Conservation (phyloP, 1,140 invertebrate species). For the Spodoptera frugiperda region DNA sequence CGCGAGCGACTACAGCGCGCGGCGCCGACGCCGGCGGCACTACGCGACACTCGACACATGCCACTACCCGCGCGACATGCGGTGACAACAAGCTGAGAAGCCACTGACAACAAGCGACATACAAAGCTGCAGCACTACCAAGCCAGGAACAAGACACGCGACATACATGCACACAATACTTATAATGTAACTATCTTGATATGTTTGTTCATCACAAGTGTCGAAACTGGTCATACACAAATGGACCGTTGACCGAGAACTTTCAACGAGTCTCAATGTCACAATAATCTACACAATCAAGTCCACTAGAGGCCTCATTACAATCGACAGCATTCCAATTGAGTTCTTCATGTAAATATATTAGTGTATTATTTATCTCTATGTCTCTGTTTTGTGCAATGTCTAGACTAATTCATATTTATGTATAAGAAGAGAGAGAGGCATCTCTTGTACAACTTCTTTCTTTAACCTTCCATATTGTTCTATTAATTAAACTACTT, state of each 20-base stretch:
- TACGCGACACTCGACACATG: background rate
- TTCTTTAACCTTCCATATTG: no score
- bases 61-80: background rate
- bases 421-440: no score
- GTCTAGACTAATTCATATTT: no score
- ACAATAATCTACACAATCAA: constrained; percentile 35
- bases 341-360: background rate
- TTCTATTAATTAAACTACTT: no score
- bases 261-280: constrained; percentile 28
- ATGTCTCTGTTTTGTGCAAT: no score
- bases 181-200: no score
- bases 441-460: no score
- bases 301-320: constrained; percentile 14
- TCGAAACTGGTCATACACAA: background rate
- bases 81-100: background rate
- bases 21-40: constrained; percentile 75
- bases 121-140: no score
- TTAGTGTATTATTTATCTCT: background rate
- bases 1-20: constrained; percentile 55
- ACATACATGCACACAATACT: no score
- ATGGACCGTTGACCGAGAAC: constrained; percentile 25
- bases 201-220: no score
- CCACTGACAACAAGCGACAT: background rate
- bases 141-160: no score
- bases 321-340: constrained; percentile 4